A percentile compares a stretch with the other conserved stretches of the same genome.
Evolutionary conservation across 2,888 invertebrate genomes (phyloP).

Genomic region (Scotopteryx bipunctaria): DNA sequence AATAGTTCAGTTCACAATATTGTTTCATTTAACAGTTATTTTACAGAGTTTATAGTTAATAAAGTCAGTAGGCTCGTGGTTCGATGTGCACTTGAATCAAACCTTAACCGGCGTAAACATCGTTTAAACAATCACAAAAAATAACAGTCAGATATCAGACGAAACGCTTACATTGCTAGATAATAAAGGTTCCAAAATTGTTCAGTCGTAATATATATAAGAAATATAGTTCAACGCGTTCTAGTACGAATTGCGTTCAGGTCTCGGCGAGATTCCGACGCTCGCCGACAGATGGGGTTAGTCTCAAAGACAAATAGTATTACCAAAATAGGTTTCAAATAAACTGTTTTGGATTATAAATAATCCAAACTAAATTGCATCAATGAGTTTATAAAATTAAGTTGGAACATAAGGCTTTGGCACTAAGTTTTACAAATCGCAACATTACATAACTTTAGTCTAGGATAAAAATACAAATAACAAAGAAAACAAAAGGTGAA

Average conservation of each 20-base stretch:
- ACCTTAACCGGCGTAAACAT: constrained; percentile 18
- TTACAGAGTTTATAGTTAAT: too few species aligned
- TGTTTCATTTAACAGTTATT: too few species aligned
- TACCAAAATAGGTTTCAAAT: constrained; percentile 18
- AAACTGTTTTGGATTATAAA: constrained; percentile 3
- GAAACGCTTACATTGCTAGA: constrained; percentile 61
- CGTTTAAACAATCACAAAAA: constrained; percentile 62
- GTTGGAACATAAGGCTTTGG: too few species aligned
- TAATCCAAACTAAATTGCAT: constrained; percentile 5
- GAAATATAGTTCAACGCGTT: too few species aligned
- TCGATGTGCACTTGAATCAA: constrained; percentile 31
- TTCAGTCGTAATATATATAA: constrained; percentile 77
- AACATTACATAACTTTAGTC: neutral
- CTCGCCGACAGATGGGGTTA: neutral
- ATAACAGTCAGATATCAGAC: constrained; percentile 68
- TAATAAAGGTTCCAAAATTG: constrained; percentile 74
- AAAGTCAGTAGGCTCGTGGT: too few species aligned
- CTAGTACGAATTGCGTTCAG: too few species aligned
- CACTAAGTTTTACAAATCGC: constrained; percentile 1
- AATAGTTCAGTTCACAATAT: too few species aligned
- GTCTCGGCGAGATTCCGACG: neutral
- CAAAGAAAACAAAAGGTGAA: too few species aligned
- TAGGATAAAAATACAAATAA: neutral
- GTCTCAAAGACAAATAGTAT: constrained; percentile 13
- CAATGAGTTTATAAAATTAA: neutral